Evolutionary conservation across 2,797 vertebrate species (phyloP), one percentile per base, ranked within the genome.

Genomic region (Ambastaia sidthimunki): DNA sequence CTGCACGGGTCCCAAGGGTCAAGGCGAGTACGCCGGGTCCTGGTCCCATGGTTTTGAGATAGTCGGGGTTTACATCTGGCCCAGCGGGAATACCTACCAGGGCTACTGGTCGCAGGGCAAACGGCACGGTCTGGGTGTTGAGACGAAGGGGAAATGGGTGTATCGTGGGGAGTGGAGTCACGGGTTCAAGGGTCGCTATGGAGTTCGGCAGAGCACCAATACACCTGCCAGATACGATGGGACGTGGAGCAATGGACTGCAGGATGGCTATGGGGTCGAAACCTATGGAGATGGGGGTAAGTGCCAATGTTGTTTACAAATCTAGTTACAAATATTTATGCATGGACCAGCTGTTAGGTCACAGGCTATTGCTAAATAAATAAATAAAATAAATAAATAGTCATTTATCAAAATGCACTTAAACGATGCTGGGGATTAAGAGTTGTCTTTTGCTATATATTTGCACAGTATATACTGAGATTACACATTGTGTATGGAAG

Each of bases 21-120:
- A 98, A 92, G 97, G 97, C 90, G 97, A 98, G 89, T 98, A 97
- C 94, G 93, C 95, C 83, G 97, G 97, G 76, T 97, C 97, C 87
- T 98, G 97, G 97, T 96, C 96, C 25, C 95, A 98, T 89, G 96
- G 97, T 87, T 98, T 98, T 87, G 97, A 98, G 94, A 95, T 98
- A 92, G 96, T 96, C 44, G 97, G 97, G 77, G 95, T 95, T 81
- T 98, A 98, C 94, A 98, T 96, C 91, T 98, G 97, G 97, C 97
- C 97, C 93, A 98, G 97, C 87, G 97, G 97, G 86, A 98, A 98
- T 87, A 96, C 95, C 82, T 98, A 98, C 93, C 93, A 93, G 89
- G 97, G 97, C 83, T 96, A 97, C 93, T 98, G 97, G 97, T 95
- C 96, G 78, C 96, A 98, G 91, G 97, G 97, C 87, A 98, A 98